Conservation (phyloP, 2,888 invertebrate genomes). For the Aleiodes leptofemur region DNA sequence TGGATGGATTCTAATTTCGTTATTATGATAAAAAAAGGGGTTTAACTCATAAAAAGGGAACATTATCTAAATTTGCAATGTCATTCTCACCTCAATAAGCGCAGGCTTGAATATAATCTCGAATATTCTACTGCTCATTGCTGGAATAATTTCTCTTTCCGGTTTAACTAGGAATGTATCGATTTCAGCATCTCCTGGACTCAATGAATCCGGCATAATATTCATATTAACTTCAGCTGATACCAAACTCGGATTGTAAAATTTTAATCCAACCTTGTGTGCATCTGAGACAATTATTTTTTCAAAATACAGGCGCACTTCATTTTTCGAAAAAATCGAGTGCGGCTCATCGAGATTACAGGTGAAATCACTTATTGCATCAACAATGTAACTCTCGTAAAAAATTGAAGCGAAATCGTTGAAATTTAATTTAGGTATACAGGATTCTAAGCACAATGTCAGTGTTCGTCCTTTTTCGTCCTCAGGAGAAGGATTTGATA, state of each 20-base stretch:
- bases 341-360: slow-evolving; percentile 73
- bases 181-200: slow-evolving; percentile 55
- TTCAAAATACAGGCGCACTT: slow-evolving; percentile 72
- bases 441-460: slow-evolving; percentile 77
- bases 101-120: slow-evolving; percentile 73
- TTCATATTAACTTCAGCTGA: slow-evolving; percentile 64
- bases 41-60: no score
- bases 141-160: slow-evolving; percentile 65
- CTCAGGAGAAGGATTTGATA: slow-evolving; percentile 74
- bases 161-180: slow-evolving; percentile 71
- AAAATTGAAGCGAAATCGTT: slow-evolving; percentile 79
- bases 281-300: slow-evolving; percentile 70
- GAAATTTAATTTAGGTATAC: slow-evolving; percentile 79
- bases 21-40: no score
- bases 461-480: slow-evolving; percentile 77
- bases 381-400: slow-evolving; percentile 79
- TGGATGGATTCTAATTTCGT: no score
- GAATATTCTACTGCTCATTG: slow-evolving; percentile 69
- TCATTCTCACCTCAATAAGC: slow-evolving; percentile 70
- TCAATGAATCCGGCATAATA: slow-evolving; percentile 54
- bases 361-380: slow-evolving; percentile 77
- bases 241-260: slow-evolving; percentile 74
- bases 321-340: slow-evolving; percentile 70
- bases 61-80: slow-evolving; percentile 24
- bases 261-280: slow-evolving; percentile 66